Base-by-base conservation (phyloP, 2,113 vertebrate genomes). In the Sylvietta virens region DNA sequence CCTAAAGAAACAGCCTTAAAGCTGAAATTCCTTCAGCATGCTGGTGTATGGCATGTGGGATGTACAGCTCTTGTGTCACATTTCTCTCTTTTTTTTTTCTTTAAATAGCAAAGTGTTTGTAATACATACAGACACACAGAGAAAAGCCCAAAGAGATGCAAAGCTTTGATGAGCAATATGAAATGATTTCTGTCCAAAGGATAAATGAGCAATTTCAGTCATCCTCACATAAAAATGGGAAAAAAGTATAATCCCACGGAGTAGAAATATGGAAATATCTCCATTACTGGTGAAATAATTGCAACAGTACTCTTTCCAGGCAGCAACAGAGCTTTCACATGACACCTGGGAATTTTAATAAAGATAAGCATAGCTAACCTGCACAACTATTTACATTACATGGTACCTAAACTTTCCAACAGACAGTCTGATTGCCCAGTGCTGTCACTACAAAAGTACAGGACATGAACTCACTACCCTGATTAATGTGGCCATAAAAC, bases 1-100 rank as follows among this genome's bases (percentile, higher is more conserved):
- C 84, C 95, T 57, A 78, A 78, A 88, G 47, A 76, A 58, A 81
- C n/a, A 86, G 17, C 26, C 77, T 90, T 74, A 79, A 79, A 90
- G 26, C 40, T n/a, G 27, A 86, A 71, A 82, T 90, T 67, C 65
- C 72, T 86, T 37, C 57, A 60, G 56, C 58, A 28, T 18, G 11
- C 9, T 58, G 15, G 56, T 67, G 54, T 87, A 90, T 69, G 61
- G 94, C 65, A 90, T 7, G 31, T 57, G 30, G 15, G 11, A 67
- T 42, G 24, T 19, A 47, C 54, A 66, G 27, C 15, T 70, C 48
- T 60, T 27, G 8, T 27, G 57, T 16, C 10, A 47, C 18, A 18
- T 56, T 54, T 51, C 24, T 42, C 21, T 18, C 19, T 31, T 33
- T 50, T 31, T 27, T 37, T 22, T 23, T 15, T 13, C 37, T 77